Conservation (phyloP, 2,113 vertebrate genomes). For the Cyprinodon brontotheroides region DNA sequence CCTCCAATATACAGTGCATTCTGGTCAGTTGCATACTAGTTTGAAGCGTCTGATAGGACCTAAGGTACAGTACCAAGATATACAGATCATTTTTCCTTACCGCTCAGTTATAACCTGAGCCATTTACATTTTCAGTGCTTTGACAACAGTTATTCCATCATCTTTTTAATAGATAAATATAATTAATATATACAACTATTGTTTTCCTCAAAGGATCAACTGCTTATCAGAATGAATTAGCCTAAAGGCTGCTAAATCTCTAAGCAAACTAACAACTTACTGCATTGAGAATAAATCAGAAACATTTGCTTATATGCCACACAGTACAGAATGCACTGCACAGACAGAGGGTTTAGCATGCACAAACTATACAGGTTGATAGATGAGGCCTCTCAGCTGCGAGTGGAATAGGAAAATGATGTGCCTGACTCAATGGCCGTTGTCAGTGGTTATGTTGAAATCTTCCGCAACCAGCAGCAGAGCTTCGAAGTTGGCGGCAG, state of each 20-base stretch:
- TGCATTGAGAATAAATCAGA: constrained; percentile 42
- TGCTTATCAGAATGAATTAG: constrained; percentile 49
- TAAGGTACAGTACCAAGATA: constrained; percentile 72
- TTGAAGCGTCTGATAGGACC: constrained; percentile 56
- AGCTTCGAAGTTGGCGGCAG: constrained; percentile 85
- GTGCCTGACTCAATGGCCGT: constrained; percentile 51
- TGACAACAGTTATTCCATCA: constrained; percentile 41
- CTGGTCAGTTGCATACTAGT: constrained; percentile 65
- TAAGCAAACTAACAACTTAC: constrained; percentile 49
- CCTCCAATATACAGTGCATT: constrained; percentile 71
- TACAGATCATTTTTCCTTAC: constrained; percentile 52
- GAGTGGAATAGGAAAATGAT: constrained; percentile 34
- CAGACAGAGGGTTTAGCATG: constrained; percentile 31
- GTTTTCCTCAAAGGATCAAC: constrained; percentile 32
- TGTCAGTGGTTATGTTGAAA: constrained; percentile 79
- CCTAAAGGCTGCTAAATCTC: constrained; percentile 47
- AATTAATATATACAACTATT: constrained; percentile 50
- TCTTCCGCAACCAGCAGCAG: constrained; percentile 90
- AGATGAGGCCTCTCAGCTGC: constrained; percentile 47
- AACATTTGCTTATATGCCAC: constrained; percentile 20
- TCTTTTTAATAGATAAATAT: constrained; percentile 24
- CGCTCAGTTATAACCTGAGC: constrained; percentile 42
- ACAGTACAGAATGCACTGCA: constrained; percentile 65
- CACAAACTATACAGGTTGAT: constrained; percentile 36
- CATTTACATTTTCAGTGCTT: constrained; percentile 63